Conservation (phyloP, 2,113 vertebrate genomes). For the Eptesicus fuscus region DNA sequence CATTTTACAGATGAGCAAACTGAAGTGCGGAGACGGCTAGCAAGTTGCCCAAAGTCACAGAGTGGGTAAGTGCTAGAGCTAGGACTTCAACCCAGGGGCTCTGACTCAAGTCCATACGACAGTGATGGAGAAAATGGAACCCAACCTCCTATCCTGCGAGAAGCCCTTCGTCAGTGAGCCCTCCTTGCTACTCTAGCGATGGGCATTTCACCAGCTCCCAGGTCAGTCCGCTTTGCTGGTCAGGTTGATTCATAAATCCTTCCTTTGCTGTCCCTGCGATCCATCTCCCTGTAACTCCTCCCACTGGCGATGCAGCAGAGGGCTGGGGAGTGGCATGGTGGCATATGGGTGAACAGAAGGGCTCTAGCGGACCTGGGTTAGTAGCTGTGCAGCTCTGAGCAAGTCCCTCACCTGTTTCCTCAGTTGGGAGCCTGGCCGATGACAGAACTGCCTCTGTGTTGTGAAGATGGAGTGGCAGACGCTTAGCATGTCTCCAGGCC, state of each 20-base stretch:
- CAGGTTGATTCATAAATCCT: neutral
- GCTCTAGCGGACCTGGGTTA: neutral
- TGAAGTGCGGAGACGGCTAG: neutral
- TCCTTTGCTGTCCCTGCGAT: neutral
- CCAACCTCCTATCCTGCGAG: neutral
- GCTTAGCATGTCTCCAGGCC: neutral
- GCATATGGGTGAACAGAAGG: neutral
- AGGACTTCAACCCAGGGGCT: neutral
- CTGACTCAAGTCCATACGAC: neutral
- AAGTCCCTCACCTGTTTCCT: neutral
- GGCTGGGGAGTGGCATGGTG: neutral
- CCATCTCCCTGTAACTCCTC: neutral
- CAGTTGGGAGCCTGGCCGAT: neutral
- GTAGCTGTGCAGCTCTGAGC: neutral
- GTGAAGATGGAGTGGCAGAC: neutral
- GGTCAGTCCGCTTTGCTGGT: neutral
- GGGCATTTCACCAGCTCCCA: neutral
- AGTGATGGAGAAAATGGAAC: neutral
- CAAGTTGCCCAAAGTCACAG: neutral
- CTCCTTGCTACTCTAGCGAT: neutral
- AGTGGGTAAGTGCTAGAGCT: neutral
- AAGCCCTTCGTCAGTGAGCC: neutral
- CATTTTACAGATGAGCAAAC: neutral
- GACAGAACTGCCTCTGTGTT: rapidly evolving
- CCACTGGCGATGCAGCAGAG: neutral